phyloP scores from a whole-genome alignment of 2,888 invertebrate genomes.

The Catocala sponsa region DNA sequence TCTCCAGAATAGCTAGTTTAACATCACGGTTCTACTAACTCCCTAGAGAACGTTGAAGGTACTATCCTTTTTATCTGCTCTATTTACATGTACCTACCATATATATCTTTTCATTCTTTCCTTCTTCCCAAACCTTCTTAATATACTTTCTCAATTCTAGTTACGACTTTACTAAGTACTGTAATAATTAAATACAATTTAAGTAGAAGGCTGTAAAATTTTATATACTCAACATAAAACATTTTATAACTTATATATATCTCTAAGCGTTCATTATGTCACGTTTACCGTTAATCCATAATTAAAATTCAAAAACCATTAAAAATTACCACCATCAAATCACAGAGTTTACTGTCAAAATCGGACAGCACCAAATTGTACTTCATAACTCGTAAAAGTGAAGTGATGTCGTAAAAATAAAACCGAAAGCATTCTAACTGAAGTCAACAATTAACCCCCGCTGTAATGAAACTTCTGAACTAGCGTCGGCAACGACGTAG shows the following conservation, averaged over 20 bases:
- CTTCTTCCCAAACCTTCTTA: background rate
- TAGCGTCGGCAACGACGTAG: constrained; percentile 69
- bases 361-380: constrained; percentile 63
- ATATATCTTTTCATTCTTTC: too few species aligned
- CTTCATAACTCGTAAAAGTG: constrained; percentile 74
- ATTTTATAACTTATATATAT: constrained; percentile 37
- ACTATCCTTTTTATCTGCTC: too few species aligned
- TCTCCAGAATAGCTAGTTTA: too few species aligned
- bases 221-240: constrained; percentile 28
- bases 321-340: constrained; percentile 57
- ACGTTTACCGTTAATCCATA: constrained; percentile 42
- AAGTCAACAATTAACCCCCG: constrained; percentile 83
- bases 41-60: too few species aligned
- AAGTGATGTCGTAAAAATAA: constrained; percentile 76
- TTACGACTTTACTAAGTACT: background rate
- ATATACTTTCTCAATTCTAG: background rate
- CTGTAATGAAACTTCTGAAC: constrained; percentile 84
- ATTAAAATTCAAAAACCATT: constrained; percentile 52
- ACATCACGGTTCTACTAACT: too few species aligned
- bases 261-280: constrained; percentile 31
- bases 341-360: constrained; percentile 60
- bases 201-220: constrained; percentile 14
- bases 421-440: constrained; percentile 71
- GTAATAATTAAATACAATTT: constrained; percentile 16
- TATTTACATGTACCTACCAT: too few species aligned